Conservation (phyloP, 2,113 vertebrate genomes). For the Noturus placidus region DNA sequence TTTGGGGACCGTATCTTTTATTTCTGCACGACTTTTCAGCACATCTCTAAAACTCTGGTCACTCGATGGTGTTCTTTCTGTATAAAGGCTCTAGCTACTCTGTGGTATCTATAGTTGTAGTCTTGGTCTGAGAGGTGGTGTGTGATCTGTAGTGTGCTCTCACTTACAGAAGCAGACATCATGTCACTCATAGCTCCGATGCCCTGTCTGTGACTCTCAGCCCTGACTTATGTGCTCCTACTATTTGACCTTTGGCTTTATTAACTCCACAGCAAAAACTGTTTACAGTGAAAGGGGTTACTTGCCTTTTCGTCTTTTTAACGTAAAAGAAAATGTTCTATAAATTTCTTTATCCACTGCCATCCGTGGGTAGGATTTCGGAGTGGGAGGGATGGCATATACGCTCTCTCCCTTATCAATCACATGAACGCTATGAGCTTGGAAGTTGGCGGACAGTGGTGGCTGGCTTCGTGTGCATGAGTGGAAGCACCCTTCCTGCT, state of each 20-base stretch:
- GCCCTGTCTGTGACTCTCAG: slow-evolving; percentile 1
- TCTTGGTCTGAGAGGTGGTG: background rate
- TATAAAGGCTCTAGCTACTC: background rate
- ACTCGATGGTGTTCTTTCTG: background rate
- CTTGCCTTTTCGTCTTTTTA: background rate
- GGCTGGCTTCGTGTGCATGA: background rate
- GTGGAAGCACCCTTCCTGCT: background rate
- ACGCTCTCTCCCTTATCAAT: background rate
- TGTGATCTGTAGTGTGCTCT: background rate
- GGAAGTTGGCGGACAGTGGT: background rate
- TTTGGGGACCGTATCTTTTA: no score
- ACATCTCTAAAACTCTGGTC: background rate
- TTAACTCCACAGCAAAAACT: background rate
- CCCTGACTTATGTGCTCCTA: background rate
- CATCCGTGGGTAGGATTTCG: background rate
- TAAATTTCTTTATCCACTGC: background rate
- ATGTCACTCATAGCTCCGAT: slow-evolving; percentile 12
- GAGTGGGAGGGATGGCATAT: background rate
- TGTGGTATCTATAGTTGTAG: background rate
- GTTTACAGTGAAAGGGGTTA: background rate
- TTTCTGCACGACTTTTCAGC: background rate
- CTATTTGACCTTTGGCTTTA: background rate
- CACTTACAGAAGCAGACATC: background rate
- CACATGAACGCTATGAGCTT: background rate
- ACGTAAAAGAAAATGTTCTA: background rate